phyloP scores from a whole-genome alignment of 2,888 invertebrate species.

The Polydrusus cervinus region DNA sequence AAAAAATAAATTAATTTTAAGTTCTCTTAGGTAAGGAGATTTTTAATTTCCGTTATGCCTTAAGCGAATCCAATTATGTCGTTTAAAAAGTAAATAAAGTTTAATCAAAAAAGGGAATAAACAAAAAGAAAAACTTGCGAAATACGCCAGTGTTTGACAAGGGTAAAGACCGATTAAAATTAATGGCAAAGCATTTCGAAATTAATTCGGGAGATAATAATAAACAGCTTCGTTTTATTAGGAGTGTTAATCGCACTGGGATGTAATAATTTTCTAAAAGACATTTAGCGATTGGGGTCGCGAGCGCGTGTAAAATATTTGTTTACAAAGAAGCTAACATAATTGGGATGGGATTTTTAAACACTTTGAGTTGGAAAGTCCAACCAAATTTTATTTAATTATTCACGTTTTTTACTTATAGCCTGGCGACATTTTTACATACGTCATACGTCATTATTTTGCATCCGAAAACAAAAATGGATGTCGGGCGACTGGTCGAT shows the following conservation, averaged over 20 bases:
- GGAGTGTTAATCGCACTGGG: background rate
- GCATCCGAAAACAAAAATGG: too few species aligned
- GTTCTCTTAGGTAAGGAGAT: background rate
- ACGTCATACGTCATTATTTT: too few species aligned
- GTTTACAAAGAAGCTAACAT: background rate
- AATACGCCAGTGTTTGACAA: conserved; percentile 35
- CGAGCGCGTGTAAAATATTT: background rate
- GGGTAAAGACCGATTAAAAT: conserved; percentile 49
- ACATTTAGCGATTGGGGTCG: background rate
- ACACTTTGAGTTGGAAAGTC: too few species aligned
- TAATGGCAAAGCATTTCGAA: conserved; percentile 45
- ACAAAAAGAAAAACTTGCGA: conserved; percentile 7
- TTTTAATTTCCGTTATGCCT: conserved; percentile 9
- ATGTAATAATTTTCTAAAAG: conserved; percentile 7
- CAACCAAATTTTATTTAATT: too few species aligned
- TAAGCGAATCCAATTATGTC: conserved; percentile 4
- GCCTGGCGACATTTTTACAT: too few species aligned
- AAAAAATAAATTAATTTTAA: background rate
- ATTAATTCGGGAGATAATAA: conserved; percentile 44
- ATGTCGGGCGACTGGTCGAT: too few species aligned
- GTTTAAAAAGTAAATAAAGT: conserved; percentile 10
- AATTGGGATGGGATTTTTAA: too few species aligned
- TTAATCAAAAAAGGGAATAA: conserved; percentile 15
- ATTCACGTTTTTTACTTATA: too few species aligned
- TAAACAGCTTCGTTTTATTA: conserved; percentile 33